Percentiles rank a stretch among this genome's conserved stretches.
Evolutionary conservation across 2,888 invertebrate species (phyloP).

Genomic region (Drosophila cognata): DNA sequence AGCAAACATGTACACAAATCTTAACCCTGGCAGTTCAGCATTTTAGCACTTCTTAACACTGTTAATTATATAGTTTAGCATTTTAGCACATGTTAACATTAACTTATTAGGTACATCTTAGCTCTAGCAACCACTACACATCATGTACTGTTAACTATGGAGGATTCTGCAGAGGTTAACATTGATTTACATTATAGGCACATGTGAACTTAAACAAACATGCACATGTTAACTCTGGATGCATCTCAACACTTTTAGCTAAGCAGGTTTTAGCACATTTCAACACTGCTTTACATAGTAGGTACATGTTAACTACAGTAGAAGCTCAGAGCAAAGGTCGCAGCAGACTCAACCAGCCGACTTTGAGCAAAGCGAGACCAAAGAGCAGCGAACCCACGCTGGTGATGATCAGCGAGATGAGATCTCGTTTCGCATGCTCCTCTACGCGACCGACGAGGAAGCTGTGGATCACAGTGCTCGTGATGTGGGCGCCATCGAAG

Average conservation of each 20-base stretch:
- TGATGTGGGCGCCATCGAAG: conserved; percentile 96
- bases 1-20: neutral
- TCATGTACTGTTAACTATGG: neutral
- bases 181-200: neutral
- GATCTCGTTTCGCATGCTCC: conserved; percentile 87
- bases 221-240: neutral
- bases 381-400: conserved; percentile 90
- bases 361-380: conserved; percentile 88
- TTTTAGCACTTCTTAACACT: neutral
- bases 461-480: conserved; percentile 88
- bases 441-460: conserved; percentile 86
- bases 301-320: neutral
- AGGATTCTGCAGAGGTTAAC: neutral
- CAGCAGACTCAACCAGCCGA: conserved; percentile 84
- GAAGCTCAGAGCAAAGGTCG: conserved; percentile 65
- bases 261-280: neutral
- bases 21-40: neutral
- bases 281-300: neutral
- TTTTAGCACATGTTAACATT: neutral
- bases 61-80: too few relatives aligned
- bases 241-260: neutral
- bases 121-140: neutral
- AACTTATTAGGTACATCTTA: neutral
- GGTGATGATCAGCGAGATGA: conserved; percentile 89
- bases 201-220: neutral